Base-by-base conservation (phyloP, 2,797 vertebrate species). In the Oreochromis grahami region DNA sequence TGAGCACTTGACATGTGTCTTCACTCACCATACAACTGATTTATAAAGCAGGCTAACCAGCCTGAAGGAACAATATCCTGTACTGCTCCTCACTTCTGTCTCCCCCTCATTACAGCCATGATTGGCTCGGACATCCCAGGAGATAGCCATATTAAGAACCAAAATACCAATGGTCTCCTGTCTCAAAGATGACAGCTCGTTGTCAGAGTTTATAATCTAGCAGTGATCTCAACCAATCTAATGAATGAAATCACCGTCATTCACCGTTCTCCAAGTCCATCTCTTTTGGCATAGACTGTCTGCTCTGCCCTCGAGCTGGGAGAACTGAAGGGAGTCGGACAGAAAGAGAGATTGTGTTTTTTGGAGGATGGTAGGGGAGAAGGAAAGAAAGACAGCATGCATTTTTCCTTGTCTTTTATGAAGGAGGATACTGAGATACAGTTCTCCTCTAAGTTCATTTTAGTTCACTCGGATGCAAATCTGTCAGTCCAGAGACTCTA, bases 91-190 rank as follows among this genome's bases (percentile, higher is more conserved):
- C 89, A 90, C 88, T 88, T 86, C 86, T 90, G 81, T 85, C 87
- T 92, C 84, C 83, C 91, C 84, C 91, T 95, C 92, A 93, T 94
- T 94, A 94, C 78, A 88, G 81, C 82, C 82, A 82, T 92, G 92
- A 94, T 93, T 92, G 92, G 85, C 92, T 92, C 17, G 86, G 93
- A 95, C 93, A 91, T 94, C 93, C 87, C 88, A 48, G 84, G 93
- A 93, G 93, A 94, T 70, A 88, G 84, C 65, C 74, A 12, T 83
- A 91, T 93, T 87, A 94, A 55, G 81, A 81, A 92, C 88, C 83
- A 76, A 93, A 91, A 91, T 93, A 94, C 86, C 89, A 88, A 87
- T 80, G 88, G 86, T 60, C 80, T 74, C 84, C 65, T 82, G 84
- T 88, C 89, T 89, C 79, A 6, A 65, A 93, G 88, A 95, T 95